These are phyloP conservation scores for Chironomus tepperi DNA, from an alignment of 1,140 invertebrate genomes.

Conservation along the genomic window DNA sequence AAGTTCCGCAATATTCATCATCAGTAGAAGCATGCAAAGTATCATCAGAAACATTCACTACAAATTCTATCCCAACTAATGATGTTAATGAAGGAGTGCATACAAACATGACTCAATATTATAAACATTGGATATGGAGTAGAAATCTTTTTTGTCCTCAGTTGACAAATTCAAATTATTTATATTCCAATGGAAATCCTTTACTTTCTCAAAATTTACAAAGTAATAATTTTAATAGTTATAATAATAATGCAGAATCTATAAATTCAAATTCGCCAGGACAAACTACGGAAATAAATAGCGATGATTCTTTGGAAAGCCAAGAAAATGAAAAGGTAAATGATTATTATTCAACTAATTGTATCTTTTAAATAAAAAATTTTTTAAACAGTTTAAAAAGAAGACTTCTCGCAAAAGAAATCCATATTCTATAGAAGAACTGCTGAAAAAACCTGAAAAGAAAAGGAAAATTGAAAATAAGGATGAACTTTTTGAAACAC, in stretches of 20 bases:
- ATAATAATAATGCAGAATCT: background rate
- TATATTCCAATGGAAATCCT: background rate
- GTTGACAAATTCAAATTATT: background rate
- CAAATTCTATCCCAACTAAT: background rate
- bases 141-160: conserved; percentile 5
- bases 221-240: background rate
- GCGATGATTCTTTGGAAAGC: conserved; percentile 26
- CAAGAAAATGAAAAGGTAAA: conserved; percentile 9
- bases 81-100: background rate
- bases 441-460: conserved; percentile 68
- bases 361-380: no score
- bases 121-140: conserved; percentile 15
- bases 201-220: no score
- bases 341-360: background rate
- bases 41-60: background rate
- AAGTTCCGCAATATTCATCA: background rate
- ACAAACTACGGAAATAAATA: conserved; percentile 17
- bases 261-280: background rate
- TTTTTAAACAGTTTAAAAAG: background rate
- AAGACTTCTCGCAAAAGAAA: conserved; percentile 47
- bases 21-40: background rate
- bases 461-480: conserved; percentile 29
- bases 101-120: background rate
- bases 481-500: background rate
- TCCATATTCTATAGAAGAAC: conserved; percentile 77